phyloP scores from a whole-genome alignment of 2,797 vertebrate species.

The Pseudomugil tenellus region DNA sequence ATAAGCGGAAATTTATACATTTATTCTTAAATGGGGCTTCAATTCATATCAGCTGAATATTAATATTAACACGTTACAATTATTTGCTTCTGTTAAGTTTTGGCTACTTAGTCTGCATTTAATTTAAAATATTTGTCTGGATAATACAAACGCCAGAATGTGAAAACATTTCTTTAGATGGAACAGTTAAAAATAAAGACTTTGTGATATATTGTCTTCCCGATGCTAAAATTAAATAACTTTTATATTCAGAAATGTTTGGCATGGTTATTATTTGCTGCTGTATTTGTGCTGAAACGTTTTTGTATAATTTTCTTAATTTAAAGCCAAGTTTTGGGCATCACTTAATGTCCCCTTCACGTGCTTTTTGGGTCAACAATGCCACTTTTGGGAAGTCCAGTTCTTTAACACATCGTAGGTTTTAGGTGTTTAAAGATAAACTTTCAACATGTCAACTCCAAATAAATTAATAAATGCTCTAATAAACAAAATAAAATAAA shows the following conservation, averaged over 20 bases:
- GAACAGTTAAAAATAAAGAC: neutral
- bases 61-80: slow-evolving; percentile 30
- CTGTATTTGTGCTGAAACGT: neutral
- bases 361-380: slow-evolving; percentile 1
- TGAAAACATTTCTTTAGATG: neutral
- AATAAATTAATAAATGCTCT: neutral
- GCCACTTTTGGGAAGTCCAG: slow-evolving; percentile 24
- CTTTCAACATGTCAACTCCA: slow-evolving; percentile 42
- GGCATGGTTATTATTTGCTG: neutral
- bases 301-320: neutral
- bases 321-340: neutral
- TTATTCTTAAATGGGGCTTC: slow-evolving; percentile 40
- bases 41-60: slow-evolving; percentile 33
- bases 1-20: slow-evolving; percentile 55
- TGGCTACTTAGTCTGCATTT: neutral
- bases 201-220: too few relatives aligned
- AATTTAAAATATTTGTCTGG: neutral
- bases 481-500: neutral
- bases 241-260: neutral
- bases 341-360: neutral
- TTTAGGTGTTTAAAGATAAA: slow-evolving; percentile 28
- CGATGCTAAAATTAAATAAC: neutral
- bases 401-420: slow-evolving; percentile 28
- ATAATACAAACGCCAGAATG: neutral
- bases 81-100: slow-evolving; percentile 8